A percentile compares a stretch with the other conserved stretches of the same genome.
These are phyloP conservation scores for Desoria tigrina DNA, from an alignment of 2,888 invertebrate genomes.

Conservation along the genomic window DNA sequence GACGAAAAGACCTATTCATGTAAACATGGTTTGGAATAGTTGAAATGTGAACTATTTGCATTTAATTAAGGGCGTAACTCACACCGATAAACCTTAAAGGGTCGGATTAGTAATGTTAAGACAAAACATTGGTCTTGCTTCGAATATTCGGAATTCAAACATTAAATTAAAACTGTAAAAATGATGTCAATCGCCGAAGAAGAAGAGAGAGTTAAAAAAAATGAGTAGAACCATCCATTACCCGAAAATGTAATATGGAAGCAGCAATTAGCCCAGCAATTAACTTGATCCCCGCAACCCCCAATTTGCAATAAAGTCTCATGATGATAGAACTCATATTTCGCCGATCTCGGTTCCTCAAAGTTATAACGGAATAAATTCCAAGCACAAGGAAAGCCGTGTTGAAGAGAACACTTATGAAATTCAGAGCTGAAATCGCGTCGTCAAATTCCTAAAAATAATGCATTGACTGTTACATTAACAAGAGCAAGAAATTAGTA, in stretches of 20 bases:
- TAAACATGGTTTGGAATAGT: too few species aligned
- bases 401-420: conserved; percentile 43
- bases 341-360: conserved; percentile 31
- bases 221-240: too few species aligned
- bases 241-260: conserved; percentile 44
- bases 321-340: conserved; percentile 24
- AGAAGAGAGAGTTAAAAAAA: too few species aligned
- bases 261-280: conserved; percentile 40
- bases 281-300: conserved; percentile 40
- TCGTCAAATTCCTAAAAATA: conserved; percentile 46
- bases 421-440: conserved; percentile 41
- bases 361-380: conserved; percentile 40
- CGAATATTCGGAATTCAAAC: too few species aligned
- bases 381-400: conserved; percentile 41
- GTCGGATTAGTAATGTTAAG: too few species aligned
- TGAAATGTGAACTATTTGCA: too few species aligned
- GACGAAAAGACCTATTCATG: too few species aligned
- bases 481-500: conserved; percentile 3
- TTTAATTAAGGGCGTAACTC: too few species aligned
- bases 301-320: conserved; percentile 41
- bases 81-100: too few species aligned
- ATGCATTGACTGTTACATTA: neutral
- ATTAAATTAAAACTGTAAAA: too few species aligned
- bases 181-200: too few species aligned
- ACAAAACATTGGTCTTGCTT: too few species aligned